Conservation (phyloP, 2,888 invertebrate species). For the Maniola hyperantus region DNA sequence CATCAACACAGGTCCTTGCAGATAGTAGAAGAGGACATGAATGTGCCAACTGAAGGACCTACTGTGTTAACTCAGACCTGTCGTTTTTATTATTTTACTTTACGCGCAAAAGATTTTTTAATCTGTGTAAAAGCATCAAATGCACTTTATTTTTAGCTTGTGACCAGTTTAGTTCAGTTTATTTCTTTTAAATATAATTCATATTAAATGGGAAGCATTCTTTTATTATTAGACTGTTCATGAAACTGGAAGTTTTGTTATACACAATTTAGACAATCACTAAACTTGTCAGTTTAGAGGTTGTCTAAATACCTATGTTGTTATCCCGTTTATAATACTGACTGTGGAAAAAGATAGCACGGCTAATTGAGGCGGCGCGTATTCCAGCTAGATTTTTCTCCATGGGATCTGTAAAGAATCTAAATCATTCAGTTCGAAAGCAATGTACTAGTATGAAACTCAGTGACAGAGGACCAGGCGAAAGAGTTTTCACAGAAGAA, state of each 20-base stretch:
- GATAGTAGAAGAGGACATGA: constrained; percentile 66
- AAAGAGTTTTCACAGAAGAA: too few relatives aligned
- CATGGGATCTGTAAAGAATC: too few relatives aligned
- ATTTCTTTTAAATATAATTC: constrained; percentile 78
- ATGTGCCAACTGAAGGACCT: constrained; percentile 70
- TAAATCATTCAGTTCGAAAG: too few relatives aligned
- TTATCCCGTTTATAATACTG: too few relatives aligned
- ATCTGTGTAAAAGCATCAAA: constrained; percentile 64
- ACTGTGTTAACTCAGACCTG: constrained; percentile 63
- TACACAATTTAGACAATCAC: too few relatives aligned
- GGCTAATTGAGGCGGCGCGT: too few relatives aligned
- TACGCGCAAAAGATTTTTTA: constrained; percentile 63
- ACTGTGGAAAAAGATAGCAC: too few relatives aligned
- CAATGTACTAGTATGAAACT: too few relatives aligned
- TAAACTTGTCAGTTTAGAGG: too few relatives aligned
- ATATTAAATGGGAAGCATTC: constrained; percentile 50
- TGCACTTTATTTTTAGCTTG: constrained; percentile 70
- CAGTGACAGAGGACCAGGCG: too few relatives aligned
- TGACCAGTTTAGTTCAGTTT: constrained; percentile 74
- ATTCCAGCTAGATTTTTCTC: too few relatives aligned
- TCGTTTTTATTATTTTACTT: constrained; percentile 66
- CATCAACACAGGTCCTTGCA: constrained; percentile 65
- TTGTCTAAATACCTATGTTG: too few relatives aligned
- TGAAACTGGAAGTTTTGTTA: neutral
- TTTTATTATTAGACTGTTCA: constrained; percentile 1